Evolutionary conservation across 1,140 invertebrate genomes (phyloP).

Genomic region (Leptonema lineaticorne): DNA sequence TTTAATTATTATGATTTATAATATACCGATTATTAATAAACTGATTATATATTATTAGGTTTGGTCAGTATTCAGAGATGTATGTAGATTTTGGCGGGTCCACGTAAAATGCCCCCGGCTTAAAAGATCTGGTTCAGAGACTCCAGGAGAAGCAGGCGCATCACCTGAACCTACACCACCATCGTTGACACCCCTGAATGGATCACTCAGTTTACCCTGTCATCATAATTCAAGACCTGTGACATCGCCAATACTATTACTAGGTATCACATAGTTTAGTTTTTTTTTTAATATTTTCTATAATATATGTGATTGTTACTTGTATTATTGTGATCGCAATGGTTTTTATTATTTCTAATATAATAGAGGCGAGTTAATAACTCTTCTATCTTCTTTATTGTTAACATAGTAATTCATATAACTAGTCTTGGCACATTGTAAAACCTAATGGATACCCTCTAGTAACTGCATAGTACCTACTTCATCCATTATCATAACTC

Average conservation of each 20-base stretch:
- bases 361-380: too few species aligned
- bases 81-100: constrained; percentile 67
- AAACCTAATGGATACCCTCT: too few species aligned
- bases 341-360: too few species aligned
- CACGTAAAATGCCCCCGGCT: constrained; percentile 64
- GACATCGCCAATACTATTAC: constrained; percentile 35
- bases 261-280: too few species aligned
- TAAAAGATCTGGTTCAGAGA: constrained; percentile 59
- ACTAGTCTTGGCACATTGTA: too few species aligned
- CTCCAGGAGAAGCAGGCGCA: constrained; percentile 29
- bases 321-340: too few species aligned
- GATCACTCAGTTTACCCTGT: constrained; percentile 26
- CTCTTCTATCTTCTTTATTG: too few species aligned
- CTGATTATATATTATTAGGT: constrained; percentile 53
- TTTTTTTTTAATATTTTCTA: too few species aligned
- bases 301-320: too few species aligned
- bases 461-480: too few species aligned
- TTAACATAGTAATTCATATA: too few species aligned
- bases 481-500: neutral
- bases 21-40: too few species aligned
- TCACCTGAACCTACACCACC: constrained; percentile 43
- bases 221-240: constrained; percentile 30
- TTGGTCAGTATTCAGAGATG: constrained; percentile 66
- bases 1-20: neutral
- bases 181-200: constrained; percentile 44